Percentiles rank a stretch among this genome's conserved stretches.
Conservation (phyloP, 2,797 vertebrate genomes). For the Sebastes nivosus region DNA sequence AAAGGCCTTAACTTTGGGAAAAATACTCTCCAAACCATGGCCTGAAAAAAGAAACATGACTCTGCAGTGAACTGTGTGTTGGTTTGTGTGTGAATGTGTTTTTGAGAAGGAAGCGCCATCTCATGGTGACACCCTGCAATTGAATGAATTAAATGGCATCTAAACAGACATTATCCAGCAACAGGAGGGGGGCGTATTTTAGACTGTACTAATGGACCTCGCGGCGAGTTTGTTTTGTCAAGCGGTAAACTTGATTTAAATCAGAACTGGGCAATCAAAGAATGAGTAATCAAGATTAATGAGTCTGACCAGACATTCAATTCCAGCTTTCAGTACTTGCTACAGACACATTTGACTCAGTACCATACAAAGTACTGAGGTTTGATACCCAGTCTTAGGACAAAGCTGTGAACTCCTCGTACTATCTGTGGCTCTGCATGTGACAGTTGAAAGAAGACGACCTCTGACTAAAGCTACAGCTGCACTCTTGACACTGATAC, state of each 20-base stretch:
- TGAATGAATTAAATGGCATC: not conserved
- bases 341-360: not conserved
- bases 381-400: not conserved
- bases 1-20: not conserved
- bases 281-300: not conserved
- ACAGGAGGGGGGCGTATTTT: not conserved
- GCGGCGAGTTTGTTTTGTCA: too few species aligned
- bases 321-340: not conserved
- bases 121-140: not conserved
- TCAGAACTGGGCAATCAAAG: too few species aligned
- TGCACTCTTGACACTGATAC: not conserved
- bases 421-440: conserved; percentile 46
- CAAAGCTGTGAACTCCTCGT: not conserved
- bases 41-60: not conserved
- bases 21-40: not conserved
- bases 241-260: too few species aligned
- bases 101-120: not conserved
- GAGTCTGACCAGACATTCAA: not conserved
- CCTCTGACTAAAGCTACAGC: conserved; percentile 26
- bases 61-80: not conserved
- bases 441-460: conserved; percentile 4
- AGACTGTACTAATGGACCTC: not conserved
- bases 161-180: not conserved
- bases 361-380: not conserved
- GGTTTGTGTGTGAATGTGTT: not conserved